These are phyloP conservation scores for Myrmecobius fasciatus DNA, from an alignment of 2,113 vertebrate species.

Conservation along the genomic window DNA sequence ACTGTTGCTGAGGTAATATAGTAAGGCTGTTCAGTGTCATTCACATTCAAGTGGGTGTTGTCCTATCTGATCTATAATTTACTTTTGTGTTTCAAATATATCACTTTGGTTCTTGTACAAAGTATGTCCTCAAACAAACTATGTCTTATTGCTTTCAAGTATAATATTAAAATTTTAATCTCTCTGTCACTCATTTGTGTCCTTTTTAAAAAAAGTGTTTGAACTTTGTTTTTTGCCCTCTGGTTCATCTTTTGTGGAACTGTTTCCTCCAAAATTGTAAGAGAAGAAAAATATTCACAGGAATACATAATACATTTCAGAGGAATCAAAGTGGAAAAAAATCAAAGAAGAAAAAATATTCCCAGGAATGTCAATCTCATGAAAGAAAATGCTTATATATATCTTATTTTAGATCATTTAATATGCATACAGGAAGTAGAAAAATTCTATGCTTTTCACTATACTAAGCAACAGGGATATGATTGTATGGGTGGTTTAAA, in stretches of 20 bases:
- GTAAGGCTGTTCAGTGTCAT: slow-evolving; percentile 53
- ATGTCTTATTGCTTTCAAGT: slow-evolving; percentile 72
- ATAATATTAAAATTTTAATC: slow-evolving; percentile 58
- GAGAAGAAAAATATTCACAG: slow-evolving; percentile 43
- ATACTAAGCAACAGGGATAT: slow-evolving; percentile 3
- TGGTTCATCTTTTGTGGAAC: neutral
- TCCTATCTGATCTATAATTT: slow-evolving; percentile 70
- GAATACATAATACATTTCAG: slow-evolving; percentile 54
- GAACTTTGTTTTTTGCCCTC: slow-evolving; percentile 44
- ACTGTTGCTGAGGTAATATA: slow-evolving; percentile 61
- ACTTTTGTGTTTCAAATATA: slow-evolving; percentile 35
- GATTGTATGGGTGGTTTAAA: slow-evolving; percentile 64
- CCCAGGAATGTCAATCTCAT: slow-evolving; percentile 46
- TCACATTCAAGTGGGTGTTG: slow-evolving; percentile 72
- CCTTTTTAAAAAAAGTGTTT: slow-evolving; percentile 55
- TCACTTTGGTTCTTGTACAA: slow-evolving; percentile 69
- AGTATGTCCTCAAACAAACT: slow-evolving; percentile 57
- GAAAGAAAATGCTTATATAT: slow-evolving; percentile 28
- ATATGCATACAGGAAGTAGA: slow-evolving; percentile 30
- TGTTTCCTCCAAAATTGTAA: neutral
- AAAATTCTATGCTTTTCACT: slow-evolving; percentile 76
- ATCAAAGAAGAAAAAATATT: slow-evolving; percentile 26
- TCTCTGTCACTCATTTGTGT: slow-evolving; percentile 57
- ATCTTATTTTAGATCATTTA: slow-evolving; percentile 57
- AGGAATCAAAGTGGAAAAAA: slow-evolving; percentile 60